phyloP scores from a whole-genome alignment of 2,113 vertebrate species.

The Pipa parva region DNA sequence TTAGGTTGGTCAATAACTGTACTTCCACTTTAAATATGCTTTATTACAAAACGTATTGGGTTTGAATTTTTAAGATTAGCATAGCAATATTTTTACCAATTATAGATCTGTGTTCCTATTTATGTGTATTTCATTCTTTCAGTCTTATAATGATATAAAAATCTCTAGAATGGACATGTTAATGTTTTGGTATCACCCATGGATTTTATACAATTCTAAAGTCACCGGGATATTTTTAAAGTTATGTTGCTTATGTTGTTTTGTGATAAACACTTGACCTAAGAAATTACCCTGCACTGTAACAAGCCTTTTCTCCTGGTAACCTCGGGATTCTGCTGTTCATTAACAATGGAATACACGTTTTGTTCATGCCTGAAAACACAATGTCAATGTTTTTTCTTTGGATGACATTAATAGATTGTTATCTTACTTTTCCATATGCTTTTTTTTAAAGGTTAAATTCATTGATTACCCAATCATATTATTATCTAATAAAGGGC shows the following conservation, averaged over 20 bases:
- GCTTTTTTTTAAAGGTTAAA: constrained; percentile 58
- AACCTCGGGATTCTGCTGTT: constrained; percentile 53
- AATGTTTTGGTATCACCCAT: constrained; percentile 16
- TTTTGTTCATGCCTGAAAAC: constrained; percentile 55
- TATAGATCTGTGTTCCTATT: no score
- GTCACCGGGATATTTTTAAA: constrained; percentile 39
- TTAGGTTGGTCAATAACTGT: no score
- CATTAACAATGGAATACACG: constrained; percentile 60
- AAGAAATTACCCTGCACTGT: constrained; percentile 45
- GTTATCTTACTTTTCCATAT: constrained; percentile 44
- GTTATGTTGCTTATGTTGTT: constrained; percentile 43
- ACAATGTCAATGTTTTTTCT: constrained; percentile 51
- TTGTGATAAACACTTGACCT: constrained; percentile 55
- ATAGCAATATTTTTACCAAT: no score
- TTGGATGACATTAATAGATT: constrained; percentile 51
- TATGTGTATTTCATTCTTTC: no score
- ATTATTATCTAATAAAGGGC: constrained; percentile 66
- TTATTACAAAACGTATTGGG: no score
- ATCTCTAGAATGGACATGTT: not conserved
- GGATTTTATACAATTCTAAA: not conserved
- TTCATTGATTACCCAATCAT: constrained; percentile 62
- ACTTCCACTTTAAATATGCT: no score
- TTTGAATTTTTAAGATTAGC: no score
- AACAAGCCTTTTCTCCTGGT: constrained; percentile 43
- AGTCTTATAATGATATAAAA: constrained; percentile 15